These are phyloP conservation scores for Clunio marinus DNA, from an alignment of 2,888 invertebrate species.

Conservation along the genomic window DNA sequence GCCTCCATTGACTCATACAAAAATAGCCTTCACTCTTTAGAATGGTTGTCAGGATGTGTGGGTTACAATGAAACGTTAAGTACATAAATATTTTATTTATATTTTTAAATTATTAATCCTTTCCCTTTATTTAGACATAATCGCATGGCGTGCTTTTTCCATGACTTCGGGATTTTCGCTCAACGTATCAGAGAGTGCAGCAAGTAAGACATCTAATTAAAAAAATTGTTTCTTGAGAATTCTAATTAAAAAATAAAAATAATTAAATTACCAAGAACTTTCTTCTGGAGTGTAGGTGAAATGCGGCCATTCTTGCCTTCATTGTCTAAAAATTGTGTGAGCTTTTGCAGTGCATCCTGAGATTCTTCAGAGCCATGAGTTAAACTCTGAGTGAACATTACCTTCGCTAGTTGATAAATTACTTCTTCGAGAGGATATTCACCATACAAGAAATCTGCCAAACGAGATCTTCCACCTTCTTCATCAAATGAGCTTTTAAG, in stretches of 20 bases:
- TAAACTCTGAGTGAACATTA: conserved; percentile 74
- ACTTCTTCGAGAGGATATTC: conserved; percentile 74
- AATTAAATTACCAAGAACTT: conserved; percentile 61
- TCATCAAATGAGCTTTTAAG: conserved; percentile 55
- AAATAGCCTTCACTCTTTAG: no score
- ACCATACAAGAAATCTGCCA: conserved; percentile 68
- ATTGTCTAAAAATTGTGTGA: conserved; percentile 68
- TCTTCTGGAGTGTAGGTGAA: conserved; percentile 69
- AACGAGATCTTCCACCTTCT: conserved; percentile 62
- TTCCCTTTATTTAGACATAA: no score
- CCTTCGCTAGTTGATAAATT: conserved; percentile 75
- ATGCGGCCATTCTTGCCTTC: conserved; percentile 71
- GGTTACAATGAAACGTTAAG: no score
- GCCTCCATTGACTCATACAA: no score
- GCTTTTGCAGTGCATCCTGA: conserved; percentile 67
- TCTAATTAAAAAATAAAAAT: conserved; percentile 13
- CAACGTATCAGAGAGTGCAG: conserved; percentile 68
- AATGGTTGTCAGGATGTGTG: no score
- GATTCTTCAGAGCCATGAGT: conserved; percentile 65
- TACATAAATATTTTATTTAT: no score
- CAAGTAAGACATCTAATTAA: conserved; percentile 66
- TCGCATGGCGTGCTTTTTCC: conserved; percentile 55
- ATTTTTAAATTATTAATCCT: no score
- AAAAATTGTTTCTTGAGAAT: conserved; percentile 33
- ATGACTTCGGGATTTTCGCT: conserved; percentile 67